These are phyloP conservation scores for Anthrax anthrax DNA, from an alignment of 2,888 invertebrate species.

Conservation along the genomic window DNA sequence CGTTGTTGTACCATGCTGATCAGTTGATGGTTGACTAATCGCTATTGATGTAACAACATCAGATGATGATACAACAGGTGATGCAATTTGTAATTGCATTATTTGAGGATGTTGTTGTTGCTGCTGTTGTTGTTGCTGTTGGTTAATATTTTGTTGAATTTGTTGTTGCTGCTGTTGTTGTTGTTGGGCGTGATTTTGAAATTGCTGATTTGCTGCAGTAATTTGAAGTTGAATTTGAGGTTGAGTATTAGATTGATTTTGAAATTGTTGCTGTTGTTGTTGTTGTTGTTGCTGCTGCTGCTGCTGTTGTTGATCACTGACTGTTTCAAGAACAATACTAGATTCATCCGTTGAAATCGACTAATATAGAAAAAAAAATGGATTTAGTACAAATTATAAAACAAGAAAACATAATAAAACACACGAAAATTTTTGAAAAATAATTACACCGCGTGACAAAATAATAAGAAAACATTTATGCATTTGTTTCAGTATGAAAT, in stretches of 20 bases:
- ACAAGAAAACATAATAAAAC: too few species aligned
- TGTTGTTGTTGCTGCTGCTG: too few species aligned
- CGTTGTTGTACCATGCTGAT: constrained; percentile 12
- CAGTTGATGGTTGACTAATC: constrained; percentile 24
- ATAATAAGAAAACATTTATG: too few species aligned
- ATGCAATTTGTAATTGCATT: constrained; percentile 26
- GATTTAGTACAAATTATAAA: too few species aligned
- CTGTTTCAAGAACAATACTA: too few species aligned
- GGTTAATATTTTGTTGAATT: background rate
- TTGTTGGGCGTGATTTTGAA: background rate
- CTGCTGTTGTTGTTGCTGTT: constrained; percentile 14
- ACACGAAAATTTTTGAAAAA: too few species aligned
- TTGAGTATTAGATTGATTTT: background rate
- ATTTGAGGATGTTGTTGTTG: constrained; percentile 23
- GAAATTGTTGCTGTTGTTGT: too few species aligned
- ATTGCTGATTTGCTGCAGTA: background rate
- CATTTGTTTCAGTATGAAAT: too few species aligned
- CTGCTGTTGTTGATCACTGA: too few species aligned
- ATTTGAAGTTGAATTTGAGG: constrained; percentile 1
- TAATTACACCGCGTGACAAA: too few species aligned
- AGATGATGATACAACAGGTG: constrained; percentile 21
- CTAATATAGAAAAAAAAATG: too few species aligned
- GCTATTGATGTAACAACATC: constrained; percentile 29
- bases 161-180: constrained; percentile 15
- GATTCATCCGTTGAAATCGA: too few species aligned